Conservation (phyloP, 2,888 invertebrate species). For the Nomada fabriciana region DNA sequence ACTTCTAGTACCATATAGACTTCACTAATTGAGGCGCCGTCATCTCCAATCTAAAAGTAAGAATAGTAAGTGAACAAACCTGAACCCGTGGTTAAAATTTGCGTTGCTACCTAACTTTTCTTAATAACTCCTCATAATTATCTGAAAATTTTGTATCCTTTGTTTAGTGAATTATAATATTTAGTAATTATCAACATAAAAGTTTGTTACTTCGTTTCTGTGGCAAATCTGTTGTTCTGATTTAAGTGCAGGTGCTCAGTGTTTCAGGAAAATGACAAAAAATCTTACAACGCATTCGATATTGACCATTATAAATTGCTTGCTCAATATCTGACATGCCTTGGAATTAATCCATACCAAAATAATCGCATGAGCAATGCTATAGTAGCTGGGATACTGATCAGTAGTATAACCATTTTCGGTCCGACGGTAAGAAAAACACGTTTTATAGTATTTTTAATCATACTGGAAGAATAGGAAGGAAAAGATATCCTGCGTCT, state of each 20-base stretch:
- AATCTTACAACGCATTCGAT: not conserved
- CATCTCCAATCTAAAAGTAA: not conserved
- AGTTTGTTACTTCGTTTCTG: too few species aligned
- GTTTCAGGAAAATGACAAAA: not conserved
- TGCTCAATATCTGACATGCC: not conserved
- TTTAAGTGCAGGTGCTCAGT: not conserved
- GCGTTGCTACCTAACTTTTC: too few species aligned
- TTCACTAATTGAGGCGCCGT: not conserved
- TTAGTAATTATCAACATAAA: too few species aligned
- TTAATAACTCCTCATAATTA: too few species aligned
- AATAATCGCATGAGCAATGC: not conserved
- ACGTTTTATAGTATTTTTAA: too few species aligned
- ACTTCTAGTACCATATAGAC: not conserved
- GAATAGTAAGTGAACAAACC: too few species aligned
- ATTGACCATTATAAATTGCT: not conserved
- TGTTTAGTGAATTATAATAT: too few species aligned
- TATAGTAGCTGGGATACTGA: not conserved
- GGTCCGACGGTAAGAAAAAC: not conserved
- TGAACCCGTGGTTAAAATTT: too few species aligned
- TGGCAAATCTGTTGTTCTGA: too few species aligned
- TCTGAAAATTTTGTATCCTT: too few species aligned
- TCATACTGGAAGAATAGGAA: too few species aligned
- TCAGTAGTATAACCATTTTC: not conserved
- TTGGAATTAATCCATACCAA: constrained; percentile 7
- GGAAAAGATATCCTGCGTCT: not conserved